These are phyloP conservation scores for Spilosoma lubricipeda DNA, from an alignment of 2,888 invertebrate species.

Conservation along the genomic window DNA sequence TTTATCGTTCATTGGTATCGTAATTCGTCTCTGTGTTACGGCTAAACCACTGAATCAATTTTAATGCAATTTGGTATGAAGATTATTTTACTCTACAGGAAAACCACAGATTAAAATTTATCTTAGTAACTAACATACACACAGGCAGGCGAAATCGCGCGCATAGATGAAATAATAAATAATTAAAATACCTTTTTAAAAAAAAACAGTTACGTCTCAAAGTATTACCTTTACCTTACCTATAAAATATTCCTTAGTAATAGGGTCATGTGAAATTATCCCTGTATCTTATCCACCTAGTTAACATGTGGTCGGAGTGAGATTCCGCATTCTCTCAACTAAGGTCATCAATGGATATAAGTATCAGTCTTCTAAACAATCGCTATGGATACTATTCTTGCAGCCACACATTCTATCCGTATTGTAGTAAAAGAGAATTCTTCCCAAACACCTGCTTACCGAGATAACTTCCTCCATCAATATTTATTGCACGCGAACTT, in stretches of 20 bases:
- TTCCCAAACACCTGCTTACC: neutral
- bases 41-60: no score
- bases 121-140: no score
- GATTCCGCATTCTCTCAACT: neutral
- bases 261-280: no score
- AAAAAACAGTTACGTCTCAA: no score
- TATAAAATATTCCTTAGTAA: no score
- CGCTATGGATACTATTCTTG: neutral
- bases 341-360: neutral
- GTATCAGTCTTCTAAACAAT: neutral
- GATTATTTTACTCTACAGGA: neutral
- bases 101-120: no score
- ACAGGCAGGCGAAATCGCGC: no score
- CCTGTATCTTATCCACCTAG: neutral
- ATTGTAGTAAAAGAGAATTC: neutral
- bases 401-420: neutral
- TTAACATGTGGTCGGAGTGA: neutral
- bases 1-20: neutral
- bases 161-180: no score
- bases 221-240: no score
- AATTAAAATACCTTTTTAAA: no score
- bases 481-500: conserved; percentile 24
- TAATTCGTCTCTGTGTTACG: neutral
- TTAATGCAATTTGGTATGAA: no score
- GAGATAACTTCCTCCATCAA: neutral